These are phyloP conservation scores for Trissoscelio sp. DNA, from an alignment of 2,888 invertebrate species.

Conservation along the genomic window DNA sequence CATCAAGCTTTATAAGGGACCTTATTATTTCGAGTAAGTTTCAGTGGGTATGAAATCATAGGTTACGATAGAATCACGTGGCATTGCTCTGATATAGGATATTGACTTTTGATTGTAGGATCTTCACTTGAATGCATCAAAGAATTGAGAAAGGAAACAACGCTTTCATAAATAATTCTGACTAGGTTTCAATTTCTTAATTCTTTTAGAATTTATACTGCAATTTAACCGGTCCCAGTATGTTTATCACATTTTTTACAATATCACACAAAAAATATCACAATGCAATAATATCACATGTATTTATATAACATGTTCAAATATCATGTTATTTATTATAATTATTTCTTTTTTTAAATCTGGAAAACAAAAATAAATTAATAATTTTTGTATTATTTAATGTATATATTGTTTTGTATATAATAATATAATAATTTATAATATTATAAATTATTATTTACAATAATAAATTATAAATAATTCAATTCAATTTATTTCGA, in stretches of 20 bases:
- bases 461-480: too few relatives aligned
- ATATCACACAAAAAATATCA: too few relatives aligned
- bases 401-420: too few relatives aligned
- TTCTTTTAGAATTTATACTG: neutral
- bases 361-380: too few relatives aligned
- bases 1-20: slow-evolving; percentile 14
- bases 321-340: too few relatives aligned
- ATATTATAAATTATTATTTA: too few relatives aligned
- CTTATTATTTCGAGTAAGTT: slow-evolving; percentile 55
- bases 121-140: slow-evolving; percentile 60
- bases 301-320: too few relatives aligned
- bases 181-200: slow-evolving; percentile 39
- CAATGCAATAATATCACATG: too few relatives aligned
- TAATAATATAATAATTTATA: too few relatives aligned
- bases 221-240: neutral
- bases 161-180: slow-evolving; percentile 27
- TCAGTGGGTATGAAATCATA: slow-evolving; percentile 47
- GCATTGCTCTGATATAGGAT: slow-evolving; percentile 45
- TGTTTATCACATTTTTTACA: neutral
- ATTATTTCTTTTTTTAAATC: too few relatives aligned
- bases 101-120: slow-evolving; percentile 62
- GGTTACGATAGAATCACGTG: slow-evolving; percentile 30
- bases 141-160: slow-evolving; percentile 39
- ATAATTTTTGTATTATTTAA: too few relatives aligned
- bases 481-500: too few relatives aligned